These are phyloP conservation scores for Arion vulgaris DNA, from an alignment of 1,140 invertebrate genomes.

Conservation along the genomic window DNA sequence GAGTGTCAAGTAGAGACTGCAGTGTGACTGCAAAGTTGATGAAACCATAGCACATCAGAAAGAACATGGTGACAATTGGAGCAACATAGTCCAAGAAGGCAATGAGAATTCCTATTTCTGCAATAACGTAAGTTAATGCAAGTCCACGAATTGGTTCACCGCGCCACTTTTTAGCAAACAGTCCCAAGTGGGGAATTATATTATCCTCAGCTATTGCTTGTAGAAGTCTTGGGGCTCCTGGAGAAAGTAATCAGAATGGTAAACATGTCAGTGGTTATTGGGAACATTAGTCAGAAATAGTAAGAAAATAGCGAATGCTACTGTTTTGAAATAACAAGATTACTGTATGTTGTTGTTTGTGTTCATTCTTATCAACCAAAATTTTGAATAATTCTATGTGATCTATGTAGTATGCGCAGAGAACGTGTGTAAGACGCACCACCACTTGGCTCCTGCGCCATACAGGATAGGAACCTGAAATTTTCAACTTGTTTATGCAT, in stretches of 20 bases:
- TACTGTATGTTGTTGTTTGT: no score
- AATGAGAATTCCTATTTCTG: slow-evolving; percentile 93
- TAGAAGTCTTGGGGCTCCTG: slow-evolving; percentile 77
- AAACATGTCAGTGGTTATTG: no score
- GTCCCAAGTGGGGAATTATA: slow-evolving; percentile 94
- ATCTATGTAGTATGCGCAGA: no score
- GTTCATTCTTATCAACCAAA: no score
- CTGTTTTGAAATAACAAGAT: no score
- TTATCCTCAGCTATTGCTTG: slow-evolving; percentile 98
- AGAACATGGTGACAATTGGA: slow-evolving; percentile 83
- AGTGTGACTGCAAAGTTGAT: slow-evolving; percentile 77
- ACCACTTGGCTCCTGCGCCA: no score
- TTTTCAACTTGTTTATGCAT: no score
- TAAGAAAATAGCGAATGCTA: no score
- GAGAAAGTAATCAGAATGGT: neutral
- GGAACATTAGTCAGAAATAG: no score
- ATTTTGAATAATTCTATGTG: no score
- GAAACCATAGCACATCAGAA: slow-evolving; percentile 99
- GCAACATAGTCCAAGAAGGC: slow-evolving; percentile 76
- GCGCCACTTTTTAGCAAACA: slow-evolving; percentile 88
- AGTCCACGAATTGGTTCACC: slow-evolving; percentile 96
- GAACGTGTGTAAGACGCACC: no score
- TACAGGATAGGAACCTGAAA: no score
- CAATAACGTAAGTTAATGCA: slow-evolving; percentile 89
- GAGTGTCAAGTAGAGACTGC: slow-evolving; percentile 86